Percentiles rank a stretch among this genome's conserved stretches.
These are phyloP conservation scores for Patella depressa DNA, from an alignment of 2,888 invertebrate genomes.

Conservation along the genomic window DNA sequence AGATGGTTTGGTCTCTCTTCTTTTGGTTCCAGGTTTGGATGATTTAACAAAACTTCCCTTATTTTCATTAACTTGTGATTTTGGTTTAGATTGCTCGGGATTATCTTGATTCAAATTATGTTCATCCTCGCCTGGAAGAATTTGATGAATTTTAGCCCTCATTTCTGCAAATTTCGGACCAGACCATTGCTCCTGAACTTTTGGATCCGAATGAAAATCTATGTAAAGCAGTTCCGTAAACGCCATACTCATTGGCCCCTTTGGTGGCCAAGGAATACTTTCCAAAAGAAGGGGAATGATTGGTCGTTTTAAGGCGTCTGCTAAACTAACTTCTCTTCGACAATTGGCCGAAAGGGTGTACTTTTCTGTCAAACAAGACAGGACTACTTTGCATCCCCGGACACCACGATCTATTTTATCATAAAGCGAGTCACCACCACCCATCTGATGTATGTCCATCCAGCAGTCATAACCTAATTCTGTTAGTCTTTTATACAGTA, in stretches of 20 bases:
- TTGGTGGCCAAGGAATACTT: conserved; percentile 57
- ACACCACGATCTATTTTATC: conserved; percentile 63
- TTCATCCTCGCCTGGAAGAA: conserved; percentile 20
- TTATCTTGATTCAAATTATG: no score
- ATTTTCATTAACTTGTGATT: not conserved
- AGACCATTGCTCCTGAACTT: conserved; percentile 48
- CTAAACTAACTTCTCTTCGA: conserved; percentile 57
- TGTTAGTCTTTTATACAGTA: conserved; percentile 54
- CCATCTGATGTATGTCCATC: conserved; percentile 68
- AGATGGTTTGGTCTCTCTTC: not conserved
- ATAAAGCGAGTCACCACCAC: conserved; percentile 66
- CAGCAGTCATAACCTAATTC: conserved; percentile 57
- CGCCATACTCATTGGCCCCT: conserved; percentile 62
- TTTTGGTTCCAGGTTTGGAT: not conserved
- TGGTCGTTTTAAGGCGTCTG: conserved; percentile 60
- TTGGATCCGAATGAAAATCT: conserved; percentile 37
- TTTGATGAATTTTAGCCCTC: conserved; percentile 39
- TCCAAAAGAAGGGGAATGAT: conserved; percentile 61
- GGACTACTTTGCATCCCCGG: conserved; percentile 49
- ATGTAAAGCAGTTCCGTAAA: conserved; percentile 57
- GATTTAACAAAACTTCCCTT: not conserved
- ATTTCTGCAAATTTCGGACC: conserved; percentile 54
- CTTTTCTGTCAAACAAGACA: conserved; percentile 53
- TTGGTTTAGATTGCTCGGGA: no score
- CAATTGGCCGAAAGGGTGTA: conserved; percentile 59